A percentile compares a stretch with the other conserved stretches of the same genome.
These are phyloP conservation scores for Wiebesia pumilae DNA, from an alignment of 1,140 invertebrate species.

Conservation along the genomic window DNA sequence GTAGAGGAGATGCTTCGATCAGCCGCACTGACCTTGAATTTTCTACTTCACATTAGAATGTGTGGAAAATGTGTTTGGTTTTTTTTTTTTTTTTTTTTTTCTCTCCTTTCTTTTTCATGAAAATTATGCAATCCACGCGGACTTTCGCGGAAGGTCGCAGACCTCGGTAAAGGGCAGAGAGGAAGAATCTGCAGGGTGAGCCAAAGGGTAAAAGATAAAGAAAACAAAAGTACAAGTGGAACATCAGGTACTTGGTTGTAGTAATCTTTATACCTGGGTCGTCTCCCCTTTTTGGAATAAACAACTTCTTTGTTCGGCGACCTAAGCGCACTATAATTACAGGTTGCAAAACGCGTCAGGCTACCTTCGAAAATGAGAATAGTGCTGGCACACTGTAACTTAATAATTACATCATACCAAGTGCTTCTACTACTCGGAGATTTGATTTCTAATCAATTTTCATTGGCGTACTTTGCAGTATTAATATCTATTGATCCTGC, in stretches of 20 bases:
- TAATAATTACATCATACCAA: background rate
- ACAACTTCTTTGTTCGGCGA: conserved; percentile 33
- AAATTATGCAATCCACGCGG: background rate
- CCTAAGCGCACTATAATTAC: conserved; percentile 35
- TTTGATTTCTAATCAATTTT: conserved; percentile 34
- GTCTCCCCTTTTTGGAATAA: conserved; percentile 32
- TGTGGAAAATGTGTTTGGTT: background rate
- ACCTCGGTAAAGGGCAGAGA: background rate
- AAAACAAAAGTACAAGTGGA: background rate
- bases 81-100: no score
- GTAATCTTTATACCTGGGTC: conserved; percentile 28
- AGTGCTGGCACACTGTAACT: background rate
- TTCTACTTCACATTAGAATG: background rate
- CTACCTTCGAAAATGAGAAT: conserved; percentile 38
- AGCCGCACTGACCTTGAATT: background rate
- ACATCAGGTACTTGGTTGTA: conserved; percentile 22
- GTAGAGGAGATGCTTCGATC: background rate
- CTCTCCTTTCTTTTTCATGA: background rate
- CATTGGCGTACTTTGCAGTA: background rate
- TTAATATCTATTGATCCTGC: background rate
- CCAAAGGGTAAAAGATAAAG: background rate
- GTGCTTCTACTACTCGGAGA: background rate
- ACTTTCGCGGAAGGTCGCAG: background rate
- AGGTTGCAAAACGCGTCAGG: conserved; percentile 5
- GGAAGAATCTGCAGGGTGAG: background rate